These are phyloP conservation scores for Macroglossus sobrinus DNA, from an alignment of 2,113 vertebrate species.

Conservation along the genomic window DNA sequence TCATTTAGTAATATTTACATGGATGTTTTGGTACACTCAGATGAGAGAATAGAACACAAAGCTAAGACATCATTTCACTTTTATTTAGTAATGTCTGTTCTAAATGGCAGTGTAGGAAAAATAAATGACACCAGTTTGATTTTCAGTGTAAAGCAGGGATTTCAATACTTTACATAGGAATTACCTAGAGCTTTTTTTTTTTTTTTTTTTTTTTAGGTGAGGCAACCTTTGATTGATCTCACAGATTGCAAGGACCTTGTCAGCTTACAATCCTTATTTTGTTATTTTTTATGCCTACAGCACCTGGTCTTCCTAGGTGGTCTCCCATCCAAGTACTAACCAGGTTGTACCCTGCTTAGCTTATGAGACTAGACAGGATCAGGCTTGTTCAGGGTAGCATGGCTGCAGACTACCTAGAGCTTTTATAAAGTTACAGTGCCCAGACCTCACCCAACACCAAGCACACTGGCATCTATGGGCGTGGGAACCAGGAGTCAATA, in stretches of 20 bases:
- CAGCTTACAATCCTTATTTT: no score
- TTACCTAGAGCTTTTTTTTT: neutral
- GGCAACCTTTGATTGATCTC: no score
- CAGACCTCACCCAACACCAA: neutral
- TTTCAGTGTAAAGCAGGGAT: neutral
- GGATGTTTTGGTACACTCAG: neutral
- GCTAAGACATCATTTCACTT: neutral
- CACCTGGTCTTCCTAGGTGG: no score
- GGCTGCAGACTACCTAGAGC: neutral
- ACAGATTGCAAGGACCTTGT: no score
- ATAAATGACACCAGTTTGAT: neutral
- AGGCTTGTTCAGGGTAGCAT: no score
- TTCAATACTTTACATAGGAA: neutral
- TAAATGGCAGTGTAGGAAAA: neutral
- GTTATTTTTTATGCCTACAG: no score
- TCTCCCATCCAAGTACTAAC: no score
- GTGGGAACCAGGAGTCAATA: neutral
- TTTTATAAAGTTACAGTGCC: neutral
- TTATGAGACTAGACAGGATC: no score
- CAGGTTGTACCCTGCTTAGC: no score
- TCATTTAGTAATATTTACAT: neutral
- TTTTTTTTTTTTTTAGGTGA: no score
- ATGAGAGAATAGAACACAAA: neutral
- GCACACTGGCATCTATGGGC: neutral
- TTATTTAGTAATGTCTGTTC: neutral